A percentile compares a stretch with the other conserved stretches of the same genome.
Conservation (phyloP, 2,888 invertebrate species). For the Gastracanthus pulcherrimus region DNA sequence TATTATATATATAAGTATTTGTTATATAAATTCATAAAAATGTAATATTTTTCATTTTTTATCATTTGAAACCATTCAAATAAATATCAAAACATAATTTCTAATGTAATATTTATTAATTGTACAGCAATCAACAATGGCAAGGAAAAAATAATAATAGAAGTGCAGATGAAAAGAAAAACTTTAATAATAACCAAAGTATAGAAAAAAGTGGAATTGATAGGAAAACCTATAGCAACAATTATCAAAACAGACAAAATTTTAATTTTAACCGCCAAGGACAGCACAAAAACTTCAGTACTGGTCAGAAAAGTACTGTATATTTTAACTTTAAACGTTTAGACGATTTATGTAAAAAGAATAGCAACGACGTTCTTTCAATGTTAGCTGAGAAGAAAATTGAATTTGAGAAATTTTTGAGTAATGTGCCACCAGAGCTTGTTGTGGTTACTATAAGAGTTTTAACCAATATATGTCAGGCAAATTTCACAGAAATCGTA, state of each 20-base stretch:
- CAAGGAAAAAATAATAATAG: background rate
- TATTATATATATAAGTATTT: too few species aligned
- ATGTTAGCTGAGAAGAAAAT: background rate
- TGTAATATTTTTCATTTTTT: too few species aligned
- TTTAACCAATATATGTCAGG: background rate
- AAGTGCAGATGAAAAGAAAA: background rate
- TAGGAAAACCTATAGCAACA: too few species aligned
- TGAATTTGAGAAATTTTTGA: background rate
- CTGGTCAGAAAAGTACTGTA: background rate
- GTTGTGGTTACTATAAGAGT: background rate
- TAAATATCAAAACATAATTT: too few species aligned
- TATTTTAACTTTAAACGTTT: background rate
- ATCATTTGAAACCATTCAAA: too few species aligned
- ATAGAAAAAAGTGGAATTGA: too few species aligned
- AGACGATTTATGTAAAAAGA: background rate
- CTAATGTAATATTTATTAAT: too few species aligned
- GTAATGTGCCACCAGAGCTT: background rate
- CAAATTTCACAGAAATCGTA: slow-evolving; percentile 12
- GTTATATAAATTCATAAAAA: too few species aligned
- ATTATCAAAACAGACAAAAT: background rate
- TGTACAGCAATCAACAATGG: background rate
- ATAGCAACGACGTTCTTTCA: background rate
- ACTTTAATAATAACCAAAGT: background rate
- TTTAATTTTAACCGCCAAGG: background rate
- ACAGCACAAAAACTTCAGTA: background rate